Evolutionary conservation across 2,797 vertebrate species (phyloP), one percentile per base, ranked within the genome.

Genomic region (Premnoplex brunnescens): DNA sequence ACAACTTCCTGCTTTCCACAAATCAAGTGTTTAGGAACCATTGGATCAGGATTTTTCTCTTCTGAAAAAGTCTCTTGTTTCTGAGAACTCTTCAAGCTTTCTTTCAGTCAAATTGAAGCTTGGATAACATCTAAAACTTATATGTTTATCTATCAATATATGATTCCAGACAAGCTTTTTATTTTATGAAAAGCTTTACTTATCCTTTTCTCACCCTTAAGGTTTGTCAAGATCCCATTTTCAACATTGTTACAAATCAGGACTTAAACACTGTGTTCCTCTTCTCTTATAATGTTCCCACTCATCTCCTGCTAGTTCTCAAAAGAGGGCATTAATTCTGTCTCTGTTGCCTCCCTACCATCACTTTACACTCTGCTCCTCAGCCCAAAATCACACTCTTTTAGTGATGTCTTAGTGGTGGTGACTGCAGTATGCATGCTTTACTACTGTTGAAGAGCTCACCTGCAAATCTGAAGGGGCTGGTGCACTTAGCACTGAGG

Each of bases 401-500:
- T 41, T 52, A 48, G 51, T 19, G 44, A 13, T 12, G 32, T 8
- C 8, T 48, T 34, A 48, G 32, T 11, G 2, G 5, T 32, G 20
- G 30, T n/a, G 46, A 18, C 6, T 34, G 14, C 5, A 75, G 14
- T 10, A 49, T 0, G 0, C 3, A 0, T 0, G 0, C 22, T 17
- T 37, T 39, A 12, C 21, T 69, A 6, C 26, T 64, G 12, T 30
- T 1, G 1, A 76, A 62, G 6, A 69, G 12, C 14, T 46, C 4
- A 18, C 7, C 36, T 46, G 8, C 26, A 46, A 60, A 37, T 6
- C 36, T 67, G 3, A 59, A 48, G 24, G 6, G 12, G 16, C 63
- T 34, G 18, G 16, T 37, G 9, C 9, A 4, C 43, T 62, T 62
- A 9, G 11, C 10, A 13, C 32, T 27, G 34, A 41, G 30, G 21